Percentiles rank a stretch among this genome's conserved stretches.
phyloP scores from a whole-genome alignment of 2,888 invertebrate genomes.

The Lepidochitona cinerea region DNA sequence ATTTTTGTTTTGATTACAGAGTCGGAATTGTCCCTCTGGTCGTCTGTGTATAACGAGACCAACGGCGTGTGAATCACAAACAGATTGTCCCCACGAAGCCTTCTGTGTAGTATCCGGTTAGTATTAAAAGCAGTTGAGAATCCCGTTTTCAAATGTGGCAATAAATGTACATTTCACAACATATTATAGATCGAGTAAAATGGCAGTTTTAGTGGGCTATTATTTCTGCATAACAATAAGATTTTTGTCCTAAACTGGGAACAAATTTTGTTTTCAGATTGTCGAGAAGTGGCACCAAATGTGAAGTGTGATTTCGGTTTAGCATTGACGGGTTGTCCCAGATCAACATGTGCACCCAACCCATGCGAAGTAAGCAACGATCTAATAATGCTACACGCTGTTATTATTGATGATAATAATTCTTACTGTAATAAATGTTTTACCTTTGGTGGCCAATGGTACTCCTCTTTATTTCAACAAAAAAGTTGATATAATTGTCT shows the following conservation, averaged over 20 bases:
- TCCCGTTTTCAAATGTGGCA: neutral
- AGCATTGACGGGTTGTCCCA: neutral
- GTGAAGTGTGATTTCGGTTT: neutral
- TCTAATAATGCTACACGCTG: no score
- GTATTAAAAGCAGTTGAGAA: neutral
- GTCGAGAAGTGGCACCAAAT: neutral
- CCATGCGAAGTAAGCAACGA: neutral
- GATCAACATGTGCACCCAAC: neutral
- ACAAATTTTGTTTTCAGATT: no score
- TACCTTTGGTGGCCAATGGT: no score
- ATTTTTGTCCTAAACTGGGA: no score
- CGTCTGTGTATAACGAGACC: neutral
- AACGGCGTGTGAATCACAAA: neutral
- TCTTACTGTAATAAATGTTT: no score
- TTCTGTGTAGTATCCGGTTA: neutral
- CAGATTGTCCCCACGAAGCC: neutral
- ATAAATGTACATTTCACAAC: neutral
- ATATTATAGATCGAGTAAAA: neutral
- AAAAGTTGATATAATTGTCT: no score
- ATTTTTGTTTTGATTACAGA: neutral
- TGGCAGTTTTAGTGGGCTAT: neutral
- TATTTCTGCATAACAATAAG: no score
- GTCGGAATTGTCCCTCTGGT: neutral
- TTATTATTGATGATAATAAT: no score
- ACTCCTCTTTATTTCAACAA: no score